These are phyloP conservation scores for Ascidia mentula DNA, from an alignment of 23 tunicate species.

Conservation along the genomic window DNA sequence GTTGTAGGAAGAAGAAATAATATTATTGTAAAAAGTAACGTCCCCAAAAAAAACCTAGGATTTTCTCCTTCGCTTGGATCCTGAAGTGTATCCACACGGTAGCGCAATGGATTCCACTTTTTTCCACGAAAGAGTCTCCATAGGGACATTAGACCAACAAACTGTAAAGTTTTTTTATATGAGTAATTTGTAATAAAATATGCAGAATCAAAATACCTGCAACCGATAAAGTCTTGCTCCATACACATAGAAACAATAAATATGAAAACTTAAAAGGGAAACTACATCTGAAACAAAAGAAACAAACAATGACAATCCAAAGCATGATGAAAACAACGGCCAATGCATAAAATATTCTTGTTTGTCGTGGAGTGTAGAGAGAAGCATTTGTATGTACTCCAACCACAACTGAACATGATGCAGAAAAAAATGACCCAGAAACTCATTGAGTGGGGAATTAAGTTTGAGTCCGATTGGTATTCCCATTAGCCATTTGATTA, in stretches of 20 bases:
- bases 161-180: constrained; percentile 15
- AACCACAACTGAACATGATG: constrained; percentile 87
- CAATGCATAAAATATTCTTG: constrained; percentile 20
- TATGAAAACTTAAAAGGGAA: constrained; percentile 64
- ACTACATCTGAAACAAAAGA: constrained; percentile 54
- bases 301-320: constrained; percentile 66
- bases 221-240: constrained; percentile 78
- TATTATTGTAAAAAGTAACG: constrained; percentile 67
- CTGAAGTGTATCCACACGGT: constrained; percentile 68
- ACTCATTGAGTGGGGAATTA: constrained; percentile 70
- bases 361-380: constrained; percentile 18
- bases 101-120: constrained; percentile 79
- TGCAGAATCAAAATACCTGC: constrained; percentile 37
- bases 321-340: constrained; percentile 47
- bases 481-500: constrained; percentile 91
- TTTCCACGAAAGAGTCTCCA: constrained; percentile 81
- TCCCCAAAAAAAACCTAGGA: constrained; percentile 74
- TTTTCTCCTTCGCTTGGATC: constrained; percentile 42
- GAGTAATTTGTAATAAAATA: not conserved
- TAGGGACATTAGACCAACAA: constrained; percentile 72
- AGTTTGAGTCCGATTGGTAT: constrained; percentile 87
- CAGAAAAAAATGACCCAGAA: constrained; percentile 89
- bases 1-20: constrained; percentile 85
- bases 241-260: constrained; percentile 87
- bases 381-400: constrained; percentile 58